These are phyloP conservation scores for Bombus confusus DNA, from an alignment of 1,140 invertebrate species.

Conservation along the genomic window DNA sequence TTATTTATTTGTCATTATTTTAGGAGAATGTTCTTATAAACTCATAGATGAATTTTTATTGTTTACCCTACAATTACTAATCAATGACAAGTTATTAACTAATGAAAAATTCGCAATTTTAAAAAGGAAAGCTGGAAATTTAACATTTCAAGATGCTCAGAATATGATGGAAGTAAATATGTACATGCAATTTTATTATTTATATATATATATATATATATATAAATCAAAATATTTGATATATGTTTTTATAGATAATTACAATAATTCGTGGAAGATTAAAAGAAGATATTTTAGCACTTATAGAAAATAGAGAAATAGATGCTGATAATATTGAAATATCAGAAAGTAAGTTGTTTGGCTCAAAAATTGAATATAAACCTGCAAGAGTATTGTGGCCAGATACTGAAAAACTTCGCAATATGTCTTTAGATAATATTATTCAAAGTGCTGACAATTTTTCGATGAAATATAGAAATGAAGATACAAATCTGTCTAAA, in stretches of 20 bases:
- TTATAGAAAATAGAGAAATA: conserved; percentile 45
- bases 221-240: not conserved
- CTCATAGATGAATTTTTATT: conserved; percentile 86
- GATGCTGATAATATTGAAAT: conserved; percentile 8
- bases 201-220: conserved; percentile 20
- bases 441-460: conserved; percentile 65
- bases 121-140: conserved; percentile 83
- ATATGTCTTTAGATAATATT: conserved; percentile 66
- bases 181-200: conserved; percentile 16
- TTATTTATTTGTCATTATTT: conserved; percentile 49
- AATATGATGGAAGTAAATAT: conserved; percentile 83
- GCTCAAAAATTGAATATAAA: conserved; percentile 70
- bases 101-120: conserved; percentile 82
- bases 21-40: conserved; percentile 78
- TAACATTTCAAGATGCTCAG: conserved; percentile 79
- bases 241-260: conserved; percentile 74
- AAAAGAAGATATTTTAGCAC: conserved; percentile 65
- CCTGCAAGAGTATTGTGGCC: conserved; percentile 71
- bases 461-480: conserved; percentile 68
- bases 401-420: conserved; percentile 68
- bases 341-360: conserved; percentile 63
- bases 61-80: conserved; percentile 85
- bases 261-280: conserved; percentile 63
- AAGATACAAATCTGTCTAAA: conserved; percentile 64
- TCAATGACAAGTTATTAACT: conserved; percentile 84